Conservation (phyloP, 2,888 invertebrate genomes). For the Heteromurus nitidus region DNA sequence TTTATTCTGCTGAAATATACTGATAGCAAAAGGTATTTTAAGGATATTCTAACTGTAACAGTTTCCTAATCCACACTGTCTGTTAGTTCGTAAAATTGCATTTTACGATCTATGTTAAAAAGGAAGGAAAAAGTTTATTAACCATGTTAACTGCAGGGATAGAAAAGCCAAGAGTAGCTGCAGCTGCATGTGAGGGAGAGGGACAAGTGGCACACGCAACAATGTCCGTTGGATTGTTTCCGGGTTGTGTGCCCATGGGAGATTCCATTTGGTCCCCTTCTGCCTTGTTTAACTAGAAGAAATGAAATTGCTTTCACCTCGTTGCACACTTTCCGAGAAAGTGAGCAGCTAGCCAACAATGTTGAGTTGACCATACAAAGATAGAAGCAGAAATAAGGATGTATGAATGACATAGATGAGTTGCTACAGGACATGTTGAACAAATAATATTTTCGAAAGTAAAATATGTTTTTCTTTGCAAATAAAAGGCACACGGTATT, state of each 20-base stretch:
- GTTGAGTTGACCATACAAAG: background rate
- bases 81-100: no score
- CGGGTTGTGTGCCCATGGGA: constrained; percentile 58
- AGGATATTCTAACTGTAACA: no score
- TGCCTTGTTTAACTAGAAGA: constrained; percentile 71
- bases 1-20: no score
- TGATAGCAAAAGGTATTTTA: no score
- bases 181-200: constrained; percentile 67
- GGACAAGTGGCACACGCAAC: constrained; percentile 68
- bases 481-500: no score
- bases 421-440: no score
- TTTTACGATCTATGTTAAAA: no score
- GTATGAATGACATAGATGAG: no score
- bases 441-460: no score
- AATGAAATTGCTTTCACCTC: constrained; percentile 50
- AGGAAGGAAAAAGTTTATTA: constrained; percentile 62
- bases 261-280: constrained; percentile 63
- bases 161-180: constrained; percentile 67
- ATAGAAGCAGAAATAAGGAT: no score
- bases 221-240: constrained; percentile 68
- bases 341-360: background rate
- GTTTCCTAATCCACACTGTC: no score
- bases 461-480: no score
- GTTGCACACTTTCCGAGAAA: constrained; percentile 2
- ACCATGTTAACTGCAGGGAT: constrained; percentile 70